Conservation (phyloP, 2,113 vertebrate genomes). For the Trogon surrucura region DNA sequence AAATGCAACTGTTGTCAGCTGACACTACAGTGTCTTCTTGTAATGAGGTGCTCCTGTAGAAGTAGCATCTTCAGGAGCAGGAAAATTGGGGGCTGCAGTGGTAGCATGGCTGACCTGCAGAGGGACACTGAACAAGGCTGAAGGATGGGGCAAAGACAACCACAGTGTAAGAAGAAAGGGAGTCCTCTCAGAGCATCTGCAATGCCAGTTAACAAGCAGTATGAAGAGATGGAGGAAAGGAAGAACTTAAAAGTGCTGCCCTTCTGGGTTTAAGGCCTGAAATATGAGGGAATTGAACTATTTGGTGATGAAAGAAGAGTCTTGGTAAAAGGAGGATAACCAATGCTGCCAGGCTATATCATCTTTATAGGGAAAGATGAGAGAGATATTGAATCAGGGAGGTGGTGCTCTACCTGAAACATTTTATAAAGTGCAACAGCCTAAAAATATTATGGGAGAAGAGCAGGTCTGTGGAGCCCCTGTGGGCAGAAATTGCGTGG, state of each 20-base stretch:
- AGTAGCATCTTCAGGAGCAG: neutral
- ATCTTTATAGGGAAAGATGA: neutral
- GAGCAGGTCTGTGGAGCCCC: neutral
- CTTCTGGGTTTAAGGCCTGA: neutral
- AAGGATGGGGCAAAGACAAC: neutral
- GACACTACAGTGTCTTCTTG: neutral
- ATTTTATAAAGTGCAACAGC: neutral
- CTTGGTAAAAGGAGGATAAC: neutral
- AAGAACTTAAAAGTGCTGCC: neutral
- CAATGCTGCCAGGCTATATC: neutral
- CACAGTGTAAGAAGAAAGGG: neutral
- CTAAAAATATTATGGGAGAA: neutral
- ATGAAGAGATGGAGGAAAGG: neutral
- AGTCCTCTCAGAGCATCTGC: neutral
- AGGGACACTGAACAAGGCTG: neutral
- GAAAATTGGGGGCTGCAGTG: neutral
- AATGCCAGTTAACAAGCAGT: neutral
- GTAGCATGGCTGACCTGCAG: neutral
- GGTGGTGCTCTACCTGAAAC: neutral
- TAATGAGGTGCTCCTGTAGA: neutral
- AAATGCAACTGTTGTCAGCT: neutral
- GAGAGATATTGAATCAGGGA: neutral
- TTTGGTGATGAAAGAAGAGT: neutral
- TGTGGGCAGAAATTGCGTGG: neutral
- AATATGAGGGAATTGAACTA: neutral